Evolutionary conservation across 2,888 invertebrate genomes (phyloP).

Genomic region (Dryadula phaetusa): DNA sequence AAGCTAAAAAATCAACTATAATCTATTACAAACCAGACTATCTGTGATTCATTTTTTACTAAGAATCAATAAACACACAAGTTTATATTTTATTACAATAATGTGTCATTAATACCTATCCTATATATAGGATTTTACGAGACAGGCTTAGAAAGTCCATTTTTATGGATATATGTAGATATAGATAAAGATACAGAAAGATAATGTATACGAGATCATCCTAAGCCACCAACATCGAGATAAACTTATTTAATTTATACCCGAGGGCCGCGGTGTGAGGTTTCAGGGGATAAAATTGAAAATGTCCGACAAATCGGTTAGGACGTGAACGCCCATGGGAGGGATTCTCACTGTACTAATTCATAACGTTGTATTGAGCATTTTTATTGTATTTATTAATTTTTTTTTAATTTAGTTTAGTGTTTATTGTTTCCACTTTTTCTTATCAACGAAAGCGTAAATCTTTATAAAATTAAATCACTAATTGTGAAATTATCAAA

Average conservation of each 20-base stretch:
- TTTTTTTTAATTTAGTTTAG: background rate
- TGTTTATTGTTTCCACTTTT: background rate
- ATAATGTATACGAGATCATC: slow-evolving; percentile 25
- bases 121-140: slow-evolving; percentile 14
- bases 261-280: slow-evolving; percentile 47
- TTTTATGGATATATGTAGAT: background rate
- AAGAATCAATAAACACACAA: background rate
- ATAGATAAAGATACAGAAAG: slow-evolving; percentile 18
- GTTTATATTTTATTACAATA: slow-evolving; percentile 1
- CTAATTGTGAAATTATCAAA: too few species aligned
- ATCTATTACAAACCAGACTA: background rate
- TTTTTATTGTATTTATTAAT: slow-evolving; percentile 17
- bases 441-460: too few species aligned
- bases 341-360: slow-evolving; percentile 19
- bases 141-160: background rate
- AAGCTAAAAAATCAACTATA: too few species aligned
- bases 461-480: too few species aligned
- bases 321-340: slow-evolving; percentile 41
- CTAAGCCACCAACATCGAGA: slow-evolving; percentile 40
- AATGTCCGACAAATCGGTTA: slow-evolving; percentile 44
- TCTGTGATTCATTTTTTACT: background rate
- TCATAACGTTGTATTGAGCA: slow-evolving; percentile 28
- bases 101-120: slow-evolving; percentile 4
- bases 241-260: slow-evolving; percentile 49
- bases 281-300: slow-evolving; percentile 48